These are phyloP conservation scores for Heliconius erato DNA, from an alignment of 2,888 invertebrate species.

Conservation along the genomic window DNA sequence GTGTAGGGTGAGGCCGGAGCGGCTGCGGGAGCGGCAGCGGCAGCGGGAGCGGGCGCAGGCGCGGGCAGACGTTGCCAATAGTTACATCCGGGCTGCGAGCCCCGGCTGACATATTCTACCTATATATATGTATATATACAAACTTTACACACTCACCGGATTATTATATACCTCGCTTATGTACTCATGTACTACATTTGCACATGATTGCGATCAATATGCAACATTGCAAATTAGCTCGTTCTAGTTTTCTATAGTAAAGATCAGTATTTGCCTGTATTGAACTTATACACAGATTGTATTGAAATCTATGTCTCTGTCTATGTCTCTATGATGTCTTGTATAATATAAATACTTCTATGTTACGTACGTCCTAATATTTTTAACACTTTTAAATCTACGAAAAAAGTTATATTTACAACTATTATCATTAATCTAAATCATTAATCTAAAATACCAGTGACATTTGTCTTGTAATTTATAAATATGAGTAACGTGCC, in stretches of 20 bases:
- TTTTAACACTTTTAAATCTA: too few relatives aligned
- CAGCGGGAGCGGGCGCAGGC: constrained; percentile 41
- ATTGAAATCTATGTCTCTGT: neutral
- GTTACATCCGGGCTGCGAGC: constrained; percentile 63
- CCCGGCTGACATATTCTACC: constrained; percentile 55
- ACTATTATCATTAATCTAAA: too few relatives aligned
- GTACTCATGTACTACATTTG: constrained; percentile 30
- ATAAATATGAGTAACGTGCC: too few relatives aligned
- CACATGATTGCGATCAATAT: constrained; percentile 48
- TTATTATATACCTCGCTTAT: constrained; percentile 52
- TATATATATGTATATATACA: constrained; percentile 50
- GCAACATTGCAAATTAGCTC: constrained; percentile 52
- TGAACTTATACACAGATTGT: neutral
- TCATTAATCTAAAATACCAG: too few relatives aligned
- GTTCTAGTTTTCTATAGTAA: constrained; percentile 20
- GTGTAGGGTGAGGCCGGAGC: constrained; percentile 31
- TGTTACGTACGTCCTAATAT: too few relatives aligned
- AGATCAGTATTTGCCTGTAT: neutral
- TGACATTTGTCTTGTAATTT: too few relatives aligned
- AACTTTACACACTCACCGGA: constrained; percentile 50
- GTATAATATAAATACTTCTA: too few relatives aligned
- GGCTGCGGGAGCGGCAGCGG: constrained; percentile 30
- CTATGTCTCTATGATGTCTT: too few relatives aligned
- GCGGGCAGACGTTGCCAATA: constrained; percentile 61
- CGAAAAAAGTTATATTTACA: too few relatives aligned